These are phyloP conservation scores for Habropoda laboriosa DNA, from an alignment of 1,140 invertebrate genomes.

Conservation along the genomic window DNA sequence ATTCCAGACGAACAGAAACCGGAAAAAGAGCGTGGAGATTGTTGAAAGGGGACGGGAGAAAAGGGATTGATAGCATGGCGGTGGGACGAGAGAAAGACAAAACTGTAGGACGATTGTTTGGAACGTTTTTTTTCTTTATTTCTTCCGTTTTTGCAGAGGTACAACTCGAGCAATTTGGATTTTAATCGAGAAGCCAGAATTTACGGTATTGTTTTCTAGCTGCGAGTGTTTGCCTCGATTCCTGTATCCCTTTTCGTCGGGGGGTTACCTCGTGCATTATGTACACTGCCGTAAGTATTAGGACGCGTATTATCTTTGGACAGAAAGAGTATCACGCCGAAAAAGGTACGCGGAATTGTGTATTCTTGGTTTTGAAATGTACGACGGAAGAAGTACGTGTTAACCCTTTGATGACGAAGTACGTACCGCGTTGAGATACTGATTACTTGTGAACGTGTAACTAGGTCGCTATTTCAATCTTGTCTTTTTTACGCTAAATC, in stretches of 20 bases:
- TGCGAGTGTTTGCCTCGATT: slow-evolving; percentile 32
- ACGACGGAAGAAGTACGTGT: too few species aligned
- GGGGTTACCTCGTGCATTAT: background rate
- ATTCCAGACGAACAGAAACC: slow-evolving; percentile 1
- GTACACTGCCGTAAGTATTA: too few species aligned
- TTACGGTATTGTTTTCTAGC: slow-evolving; percentile 38
- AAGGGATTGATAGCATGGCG: background rate
- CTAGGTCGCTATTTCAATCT: too few species aligned
- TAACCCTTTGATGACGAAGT: too few species aligned
- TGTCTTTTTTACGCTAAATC: too few species aligned
- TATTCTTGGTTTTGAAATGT: too few species aligned
- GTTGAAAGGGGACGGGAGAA: background rate
- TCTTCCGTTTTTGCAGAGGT: background rate
- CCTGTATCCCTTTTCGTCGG: slow-evolving; percentile 31
- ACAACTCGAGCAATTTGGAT: slow-evolving; percentile 53
- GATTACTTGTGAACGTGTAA: too few species aligned
- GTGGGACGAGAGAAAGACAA: slow-evolving; percentile 1
- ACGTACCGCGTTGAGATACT: too few species aligned
- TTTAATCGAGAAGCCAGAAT: slow-evolving; percentile 54
- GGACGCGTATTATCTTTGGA: too few species aligned
- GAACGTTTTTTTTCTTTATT: slow-evolving; percentile 15
- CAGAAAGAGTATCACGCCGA: too few species aligned
- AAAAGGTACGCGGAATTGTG: too few species aligned
- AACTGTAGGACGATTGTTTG: slow-evolving; percentile 42
- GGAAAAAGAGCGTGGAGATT: slow-evolving; percentile 17